phyloP scores from a whole-genome alignment of 2,113 vertebrate genomes.

The Notiomystis cincta region DNA sequence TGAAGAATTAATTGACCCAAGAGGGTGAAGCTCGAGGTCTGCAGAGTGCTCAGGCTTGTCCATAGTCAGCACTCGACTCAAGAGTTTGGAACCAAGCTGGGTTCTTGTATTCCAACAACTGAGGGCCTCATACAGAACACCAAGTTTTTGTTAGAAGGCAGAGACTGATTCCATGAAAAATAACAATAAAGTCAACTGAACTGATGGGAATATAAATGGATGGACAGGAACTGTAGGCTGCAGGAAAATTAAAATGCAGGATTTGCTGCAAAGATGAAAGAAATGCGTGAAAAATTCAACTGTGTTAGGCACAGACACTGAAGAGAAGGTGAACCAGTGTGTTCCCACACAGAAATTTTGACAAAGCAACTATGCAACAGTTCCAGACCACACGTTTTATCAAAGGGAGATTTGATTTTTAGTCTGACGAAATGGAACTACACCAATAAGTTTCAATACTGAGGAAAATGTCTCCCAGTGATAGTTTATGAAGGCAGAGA shows the following conservation, averaged over 20 bases:
- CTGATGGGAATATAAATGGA: background rate
- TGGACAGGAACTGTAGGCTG: background rate
- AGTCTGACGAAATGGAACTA: background rate
- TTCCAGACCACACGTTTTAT: background rate
- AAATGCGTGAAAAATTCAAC: background rate
- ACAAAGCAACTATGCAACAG: background rate
- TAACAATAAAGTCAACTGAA: background rate
- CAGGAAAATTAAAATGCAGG: background rate
- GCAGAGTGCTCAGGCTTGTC: background rate
- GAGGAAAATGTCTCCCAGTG: background rate
- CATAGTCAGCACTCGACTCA: rapidly evolving
- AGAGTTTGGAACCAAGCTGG: background rate
- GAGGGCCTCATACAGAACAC: background rate
- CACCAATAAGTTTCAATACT: background rate
- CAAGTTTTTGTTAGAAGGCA: background rate
- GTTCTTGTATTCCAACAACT: rapidly evolving
- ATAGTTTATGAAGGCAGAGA: background rate
- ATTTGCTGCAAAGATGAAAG: background rate
- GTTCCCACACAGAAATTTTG: background rate
- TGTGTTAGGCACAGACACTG: background rate
- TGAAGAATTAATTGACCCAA: background rate
- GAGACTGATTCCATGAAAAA: rapidly evolving
- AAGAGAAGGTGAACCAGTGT: background rate
- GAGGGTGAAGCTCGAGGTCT: rapidly evolving
- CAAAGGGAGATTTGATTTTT: background rate